Percentiles rank a stretch among this genome's conserved stretches.
Evolutionary conservation across 2,113 vertebrate species (phyloP).

Genomic region (Lycocorax pyrrhopterus): DNA sequence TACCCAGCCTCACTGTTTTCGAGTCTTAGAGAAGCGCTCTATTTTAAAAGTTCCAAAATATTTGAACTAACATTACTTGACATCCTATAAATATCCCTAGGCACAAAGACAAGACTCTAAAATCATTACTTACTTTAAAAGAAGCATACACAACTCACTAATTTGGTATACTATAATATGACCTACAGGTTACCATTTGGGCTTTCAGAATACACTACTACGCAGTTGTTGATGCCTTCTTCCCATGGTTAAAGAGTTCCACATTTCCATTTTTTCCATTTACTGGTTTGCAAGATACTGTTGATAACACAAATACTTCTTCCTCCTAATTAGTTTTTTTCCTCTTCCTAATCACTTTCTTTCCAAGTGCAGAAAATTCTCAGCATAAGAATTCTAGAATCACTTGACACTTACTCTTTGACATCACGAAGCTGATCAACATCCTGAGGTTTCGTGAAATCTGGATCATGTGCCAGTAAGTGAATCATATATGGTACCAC

Average conservation of each 20-base stretch:
- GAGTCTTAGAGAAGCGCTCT: neutral
- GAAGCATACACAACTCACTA: neutral
- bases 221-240: neutral
- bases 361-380: neutral
- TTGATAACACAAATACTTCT: neutral
- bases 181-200: neutral
- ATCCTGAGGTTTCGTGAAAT: conserved; percentile 98
- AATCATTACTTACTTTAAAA: neutral
- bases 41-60: neutral
- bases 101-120: neutral
- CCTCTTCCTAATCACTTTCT: neutral
- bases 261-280: neutral
- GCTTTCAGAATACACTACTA: neutral
- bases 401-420: conserved; percentile 88
- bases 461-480: conserved; percentile 94
- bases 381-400: neutral
- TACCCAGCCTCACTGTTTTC: neutral
- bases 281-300: neutral
- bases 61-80: neutral
- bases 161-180: neutral
- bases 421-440: conserved; percentile 96
- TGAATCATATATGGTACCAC: conserved; percentile 98
- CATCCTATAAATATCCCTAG: neutral
- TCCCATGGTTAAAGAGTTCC: neutral
- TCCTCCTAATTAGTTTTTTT: neutral